phyloP scores from a whole-genome alignment of 2,888 invertebrate species.

The Nomada goodeniana region DNA sequence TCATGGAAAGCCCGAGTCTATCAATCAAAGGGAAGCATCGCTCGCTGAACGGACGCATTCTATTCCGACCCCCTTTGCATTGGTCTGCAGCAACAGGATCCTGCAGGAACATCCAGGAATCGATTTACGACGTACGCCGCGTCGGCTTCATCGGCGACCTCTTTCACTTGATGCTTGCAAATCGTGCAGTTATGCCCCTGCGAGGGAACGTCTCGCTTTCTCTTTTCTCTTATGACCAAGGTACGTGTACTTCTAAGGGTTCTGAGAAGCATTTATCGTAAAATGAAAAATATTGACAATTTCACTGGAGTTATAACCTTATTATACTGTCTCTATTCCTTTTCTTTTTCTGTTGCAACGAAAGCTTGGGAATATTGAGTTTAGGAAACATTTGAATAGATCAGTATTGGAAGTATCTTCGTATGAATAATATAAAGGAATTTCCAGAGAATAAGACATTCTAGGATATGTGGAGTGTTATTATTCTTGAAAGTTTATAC shows the following conservation, averaged over 20 bases:
- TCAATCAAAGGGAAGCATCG: not conserved
- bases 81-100: not conserved
- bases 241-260: not conserved
- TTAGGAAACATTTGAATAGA: too few species aligned
- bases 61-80: not conserved
- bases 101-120: not conserved
- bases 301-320: too few species aligned
- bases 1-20: not conserved
- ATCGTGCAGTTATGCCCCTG: not conserved
- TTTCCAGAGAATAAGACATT: too few species aligned
- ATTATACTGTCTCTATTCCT: not conserved
- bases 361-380: too few species aligned
- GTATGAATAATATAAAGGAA: too few species aligned
- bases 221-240: not conserved
- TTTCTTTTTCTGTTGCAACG: not conserved
- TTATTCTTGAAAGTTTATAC: too few species aligned
- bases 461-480: too few species aligned
- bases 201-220: not conserved
- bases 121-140: slow-evolving; percentile 15
- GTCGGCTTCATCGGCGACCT: slow-evolving; percentile 9
- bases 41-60: not conserved
- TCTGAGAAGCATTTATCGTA: not conserved
- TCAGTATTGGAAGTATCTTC: too few species aligned
- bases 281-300: not conserved
- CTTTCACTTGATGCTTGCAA: slow-evolving; percentile 20